These are phyloP conservation scores for Corydoras sp. DNA, from an alignment of 2,113 vertebrate species.

Conservation along the genomic window DNA sequence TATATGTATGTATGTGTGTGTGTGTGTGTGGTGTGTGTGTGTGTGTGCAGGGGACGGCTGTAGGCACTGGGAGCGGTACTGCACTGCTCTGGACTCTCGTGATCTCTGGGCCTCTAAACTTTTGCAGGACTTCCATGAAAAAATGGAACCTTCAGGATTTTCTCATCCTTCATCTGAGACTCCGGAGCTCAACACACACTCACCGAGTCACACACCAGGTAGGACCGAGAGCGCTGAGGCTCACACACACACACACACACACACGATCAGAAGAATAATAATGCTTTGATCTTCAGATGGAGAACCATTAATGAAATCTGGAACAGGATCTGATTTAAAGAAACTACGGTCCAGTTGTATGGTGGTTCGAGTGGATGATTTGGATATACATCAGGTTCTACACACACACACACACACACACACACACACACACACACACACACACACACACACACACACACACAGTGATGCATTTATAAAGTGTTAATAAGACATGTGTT, in stretches of 20 bases:
- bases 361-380: constrained; percentile 82
- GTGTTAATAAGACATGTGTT: not conserved
- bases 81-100: constrained; percentile 85
- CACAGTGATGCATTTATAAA: not conserved
- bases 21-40: not conserved
- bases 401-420: not conserved
- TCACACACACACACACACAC: too few species aligned
- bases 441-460: not conserved
- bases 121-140: constrained; percentile 79
- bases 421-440: not conserved
- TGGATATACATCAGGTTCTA: constrained; percentile 88
- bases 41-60: too few species aligned
- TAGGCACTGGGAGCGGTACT: constrained; percentile 81
- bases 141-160: constrained; percentile 63
- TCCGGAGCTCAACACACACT: constrained; percentile 46
- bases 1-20: not conserved
- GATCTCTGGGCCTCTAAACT: constrained; percentile 82
- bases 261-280: not conserved
- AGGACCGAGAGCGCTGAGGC: constrained; percentile 8
- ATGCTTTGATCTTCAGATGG: constrained; percentile 42
- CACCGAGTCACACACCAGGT: constrained; percentile 60
- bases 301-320: constrained; percentile 49
- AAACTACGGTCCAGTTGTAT: constrained; percentile 88
- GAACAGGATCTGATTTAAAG: constrained; percentile 63
- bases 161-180: constrained; percentile 51